Conservation (phyloP, 2,113 vertebrate genomes). For the Macquaria australasica region DNA sequence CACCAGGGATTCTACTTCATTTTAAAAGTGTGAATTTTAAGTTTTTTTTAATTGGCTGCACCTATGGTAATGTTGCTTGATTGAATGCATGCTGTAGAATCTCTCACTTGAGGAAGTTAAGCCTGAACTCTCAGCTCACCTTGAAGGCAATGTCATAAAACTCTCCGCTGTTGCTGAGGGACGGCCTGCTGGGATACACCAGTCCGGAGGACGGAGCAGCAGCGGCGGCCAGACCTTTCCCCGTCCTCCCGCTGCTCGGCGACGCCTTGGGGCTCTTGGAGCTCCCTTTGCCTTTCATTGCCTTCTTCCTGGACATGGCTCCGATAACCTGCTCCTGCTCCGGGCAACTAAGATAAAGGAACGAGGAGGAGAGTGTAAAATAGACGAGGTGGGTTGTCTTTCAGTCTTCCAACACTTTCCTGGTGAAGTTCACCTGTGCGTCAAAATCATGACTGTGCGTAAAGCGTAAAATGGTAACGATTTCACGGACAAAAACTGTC, state of each 20-base stretch:
- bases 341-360: background rate
- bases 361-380: background rate
- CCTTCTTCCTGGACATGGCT: slow-evolving; percentile 92
- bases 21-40: background rate
- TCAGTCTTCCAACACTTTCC: background rate
- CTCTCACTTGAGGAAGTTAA: background rate
- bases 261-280: slow-evolving; percentile 81
- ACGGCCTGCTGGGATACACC: slow-evolving; percentile 85
- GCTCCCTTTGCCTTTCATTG: slow-evolving; percentile 82
- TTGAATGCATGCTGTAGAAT: background rate
- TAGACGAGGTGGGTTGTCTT: background rate
- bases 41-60: background rate
- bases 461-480: slow-evolving; percentile 1
- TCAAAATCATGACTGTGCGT: slow-evolving; percentile 68
- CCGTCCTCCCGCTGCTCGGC: slow-evolving; percentile 73
- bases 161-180: slow-evolving; percentile 90
- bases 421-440: slow-evolving; percentile 67
- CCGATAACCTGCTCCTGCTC: background rate
- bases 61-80: background rate
- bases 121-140: slow-evolving; percentile 78
- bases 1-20: fast-evolving
- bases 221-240: slow-evolving; percentile 68
- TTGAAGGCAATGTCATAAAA: slow-evolving; percentile 95
- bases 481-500: background rate
- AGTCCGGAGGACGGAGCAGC: slow-evolving; percentile 82